Percentiles rank a stretch among this genome's conserved stretches.
These are phyloP conservation scores for Alentia gelatinosa DNA, from an alignment of 2,888 invertebrate species.

Conservation along the genomic window DNA sequence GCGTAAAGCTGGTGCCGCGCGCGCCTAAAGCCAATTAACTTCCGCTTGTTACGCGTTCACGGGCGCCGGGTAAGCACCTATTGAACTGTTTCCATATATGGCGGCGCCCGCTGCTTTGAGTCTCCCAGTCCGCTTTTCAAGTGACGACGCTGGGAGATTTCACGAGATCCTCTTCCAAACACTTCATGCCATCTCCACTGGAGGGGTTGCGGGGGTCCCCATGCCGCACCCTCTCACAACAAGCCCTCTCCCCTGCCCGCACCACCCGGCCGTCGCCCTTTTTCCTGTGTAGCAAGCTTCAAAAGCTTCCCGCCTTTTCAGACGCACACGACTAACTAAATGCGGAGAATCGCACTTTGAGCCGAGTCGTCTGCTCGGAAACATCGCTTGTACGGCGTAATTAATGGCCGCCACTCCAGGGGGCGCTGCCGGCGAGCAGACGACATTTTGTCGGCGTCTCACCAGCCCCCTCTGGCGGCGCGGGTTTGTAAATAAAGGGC, in stretches of 20 bases:
- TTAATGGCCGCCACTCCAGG: constrained; percentile 21
- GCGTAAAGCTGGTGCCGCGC: neutral
- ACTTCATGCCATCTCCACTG: constrained; percentile 41
- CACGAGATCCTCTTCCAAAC: constrained; percentile 42
- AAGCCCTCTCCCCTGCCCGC: neutral
- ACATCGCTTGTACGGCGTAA: constrained; percentile 26
- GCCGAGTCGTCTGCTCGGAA: constrained; percentile 28
- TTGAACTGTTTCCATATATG: constrained; percentile 43
- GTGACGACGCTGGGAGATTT: constrained; percentile 12
- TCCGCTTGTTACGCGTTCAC: neutral
- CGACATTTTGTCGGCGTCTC: constrained; percentile 18
- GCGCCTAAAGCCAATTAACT: constrained; percentile 37
- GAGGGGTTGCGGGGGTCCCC: constrained; percentile 1
- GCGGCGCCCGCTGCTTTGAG: neutral
- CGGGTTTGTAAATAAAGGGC: constrained; percentile 43
- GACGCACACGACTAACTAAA: constrained; percentile 49
- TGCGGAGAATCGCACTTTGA: constrained; percentile 47
- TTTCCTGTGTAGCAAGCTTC: neutral
- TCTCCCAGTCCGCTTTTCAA: neutral
- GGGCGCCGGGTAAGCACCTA: neutral
- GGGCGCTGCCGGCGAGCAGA: constrained; percentile 14
- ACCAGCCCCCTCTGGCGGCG: constrained; percentile 37
- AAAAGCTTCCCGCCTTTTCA: constrained; percentile 47
- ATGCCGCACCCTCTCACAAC: neutral
- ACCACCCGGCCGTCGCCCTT: neutral